phyloP scores from a whole-genome alignment of 2,113 vertebrate species.

The Thalassarche chlororhynchos region DNA sequence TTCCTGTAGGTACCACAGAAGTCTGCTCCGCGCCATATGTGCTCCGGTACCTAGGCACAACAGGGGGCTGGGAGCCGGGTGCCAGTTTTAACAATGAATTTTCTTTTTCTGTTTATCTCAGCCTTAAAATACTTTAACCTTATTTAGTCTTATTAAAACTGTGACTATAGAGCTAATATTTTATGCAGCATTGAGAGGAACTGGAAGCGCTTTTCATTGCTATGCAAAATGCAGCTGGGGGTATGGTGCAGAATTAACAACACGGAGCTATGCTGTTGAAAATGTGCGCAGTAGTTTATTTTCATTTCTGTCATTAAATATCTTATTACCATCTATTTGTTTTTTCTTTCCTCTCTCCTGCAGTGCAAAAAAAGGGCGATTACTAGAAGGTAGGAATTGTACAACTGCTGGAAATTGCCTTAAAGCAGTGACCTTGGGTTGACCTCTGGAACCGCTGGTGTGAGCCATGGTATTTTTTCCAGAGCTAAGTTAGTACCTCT shows the following conservation, averaged over 20 bases:
- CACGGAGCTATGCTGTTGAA: neutral
- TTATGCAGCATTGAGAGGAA: neutral
- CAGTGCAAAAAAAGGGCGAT: neutral
- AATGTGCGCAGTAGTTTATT: conserved; percentile 20
- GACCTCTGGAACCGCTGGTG: neutral
- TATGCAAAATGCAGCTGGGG: conserved; percentile 12
- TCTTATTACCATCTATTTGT: conserved; percentile 36
- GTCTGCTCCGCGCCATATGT: neutral
- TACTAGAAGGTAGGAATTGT: neutral
- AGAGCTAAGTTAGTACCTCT: neutral
- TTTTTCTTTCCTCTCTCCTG: neutral
- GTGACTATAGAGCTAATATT: neutral
- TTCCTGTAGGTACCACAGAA: neutral
- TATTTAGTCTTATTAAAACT: conserved; percentile 17
- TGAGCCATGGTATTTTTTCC: neutral
- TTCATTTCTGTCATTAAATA: conserved; percentile 58
- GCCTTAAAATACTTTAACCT: conserved; percentile 11
- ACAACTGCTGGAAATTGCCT: conserved; percentile 30
- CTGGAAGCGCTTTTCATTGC: conserved; percentile 36
- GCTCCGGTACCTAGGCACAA: accelerated
- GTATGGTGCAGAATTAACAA: conserved; percentile 3
- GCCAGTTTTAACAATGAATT: neutral
- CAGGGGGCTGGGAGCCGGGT: neutral
- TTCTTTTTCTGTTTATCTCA: neutral
- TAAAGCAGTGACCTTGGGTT: neutral